Base-by-base conservation (phyloP, 2,888 invertebrate species). In the Eucera pruinosa region DNA sequence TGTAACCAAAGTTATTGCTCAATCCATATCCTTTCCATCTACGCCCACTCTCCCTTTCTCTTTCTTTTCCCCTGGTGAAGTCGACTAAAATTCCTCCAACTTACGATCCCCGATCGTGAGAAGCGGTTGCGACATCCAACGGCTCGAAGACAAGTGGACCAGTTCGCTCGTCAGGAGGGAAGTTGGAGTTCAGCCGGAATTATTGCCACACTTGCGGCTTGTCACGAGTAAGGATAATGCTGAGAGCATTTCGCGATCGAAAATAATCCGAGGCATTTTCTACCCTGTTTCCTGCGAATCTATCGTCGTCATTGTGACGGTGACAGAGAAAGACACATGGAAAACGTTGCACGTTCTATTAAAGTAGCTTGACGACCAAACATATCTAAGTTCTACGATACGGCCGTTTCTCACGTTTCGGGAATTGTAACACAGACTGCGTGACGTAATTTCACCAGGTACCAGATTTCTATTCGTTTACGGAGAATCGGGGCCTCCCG, bases 401-500 rank as follows among this genome's bases (percentile, higher is more conserved):
- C 20, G 15, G 11, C 23, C 15, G 27, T 9, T 52, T 52, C 18
- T 65, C 82, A 82, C 82, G 78, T 68, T 68, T 61, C 52, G 57
- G 27, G 50, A 20, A 66, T 80, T 60, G 60, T 18, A 27, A 50
- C 62, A 43, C 36, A 41, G 25, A 7, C 3, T 1, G 25, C 15
- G 50, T 82, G 77, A 82, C 71, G 82, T 18, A 82, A 82, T 47
- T 20, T 61, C 7, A 6, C 11, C 47, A 47, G 66, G 65, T 62
- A 54, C 62, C 47, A 39, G 82, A 81, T 72, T 72, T 74, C 74
- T 68, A 72, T 72, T 78, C 70, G 69, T 69, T 62, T 64, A 64
- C 58, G 52, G 57, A 73, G 62, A n/a, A n/a, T n/a, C n/a, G n/a
- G n/a, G n/a, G n/a, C n/a, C n/a, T n/a, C n/a, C n/a, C n/a, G n/a